phyloP scores from a whole-genome alignment of 2,888 invertebrate species.

The Noctuana brunneofusca region DNA sequence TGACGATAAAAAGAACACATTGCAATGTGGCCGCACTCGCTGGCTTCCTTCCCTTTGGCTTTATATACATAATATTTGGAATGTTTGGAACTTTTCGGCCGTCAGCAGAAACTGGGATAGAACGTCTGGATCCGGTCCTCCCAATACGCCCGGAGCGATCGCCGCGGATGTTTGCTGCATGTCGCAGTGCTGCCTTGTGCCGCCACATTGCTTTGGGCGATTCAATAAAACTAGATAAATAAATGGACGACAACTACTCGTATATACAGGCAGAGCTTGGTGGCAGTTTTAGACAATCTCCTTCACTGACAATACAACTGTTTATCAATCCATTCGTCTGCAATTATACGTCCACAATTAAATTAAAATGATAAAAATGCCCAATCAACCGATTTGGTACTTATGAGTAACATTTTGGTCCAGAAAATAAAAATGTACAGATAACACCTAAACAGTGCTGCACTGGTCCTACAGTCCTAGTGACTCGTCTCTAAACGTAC shows the following conservation, averaged over 20 bases:
- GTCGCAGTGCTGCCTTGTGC: not conserved
- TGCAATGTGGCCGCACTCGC: not conserved
- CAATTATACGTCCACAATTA: constrained; percentile 3
- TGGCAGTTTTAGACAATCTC: constrained; percentile 45
- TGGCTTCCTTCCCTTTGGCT: not conserved
- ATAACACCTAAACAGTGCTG: constrained; percentile 5
- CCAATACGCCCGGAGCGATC: too few species aligned
- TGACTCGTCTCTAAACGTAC: constrained; percentile 13
- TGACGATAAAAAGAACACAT: constrained; percentile 3
- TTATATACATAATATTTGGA: not conserved
- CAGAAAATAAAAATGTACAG: constrained; percentile 19
- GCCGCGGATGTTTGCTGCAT: too few species aligned
- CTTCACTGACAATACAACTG: constrained; percentile 9
- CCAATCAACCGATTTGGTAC: constrained; percentile 2
- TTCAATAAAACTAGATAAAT: constrained; percentile 38
- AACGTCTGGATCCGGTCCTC: too few species aligned
- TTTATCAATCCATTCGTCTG: constrained; percentile 4
- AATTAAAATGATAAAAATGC: not conserved
- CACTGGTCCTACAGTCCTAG: constrained; percentile 20
- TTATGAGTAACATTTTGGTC: constrained; percentile 17
- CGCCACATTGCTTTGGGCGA: constrained; percentile 2
- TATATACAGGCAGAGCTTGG: constrained; percentile 41
- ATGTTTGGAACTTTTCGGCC: too few species aligned
- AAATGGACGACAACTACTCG: constrained; percentile 42
- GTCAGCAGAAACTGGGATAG: too few species aligned